Evolutionary conservation across 2,113 vertebrate genomes (phyloP).

Genomic region (Ia io): DNA sequence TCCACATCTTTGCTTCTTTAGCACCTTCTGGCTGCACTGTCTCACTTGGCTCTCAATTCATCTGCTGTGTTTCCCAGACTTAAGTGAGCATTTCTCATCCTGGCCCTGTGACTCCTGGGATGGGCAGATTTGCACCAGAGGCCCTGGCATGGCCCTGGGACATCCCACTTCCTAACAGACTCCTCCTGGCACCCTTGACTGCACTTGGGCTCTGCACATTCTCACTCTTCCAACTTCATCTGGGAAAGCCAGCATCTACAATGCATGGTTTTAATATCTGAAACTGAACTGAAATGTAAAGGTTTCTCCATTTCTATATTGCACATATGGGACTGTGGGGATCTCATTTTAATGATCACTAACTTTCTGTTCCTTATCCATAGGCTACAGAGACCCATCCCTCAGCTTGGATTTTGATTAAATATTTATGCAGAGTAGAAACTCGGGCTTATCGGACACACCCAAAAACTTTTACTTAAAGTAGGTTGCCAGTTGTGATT

Average conservation of each 20-base stretch:
- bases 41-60: background rate
- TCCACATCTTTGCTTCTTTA: background rate
- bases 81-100: background rate
- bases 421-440: background rate
- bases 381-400: background rate
- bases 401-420: background rate
- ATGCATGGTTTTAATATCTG: background rate
- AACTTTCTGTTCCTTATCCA: background rate
- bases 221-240: background rate
- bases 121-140: background rate
- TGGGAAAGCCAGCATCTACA: background rate
- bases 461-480: background rate
- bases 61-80: background rate
- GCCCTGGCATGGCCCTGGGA: background rate
- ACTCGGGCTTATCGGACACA: too few species aligned
- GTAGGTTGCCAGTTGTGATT: background rate
- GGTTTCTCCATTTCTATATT: background rate
- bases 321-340: too few species aligned
- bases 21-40: background rate
- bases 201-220: background rate
- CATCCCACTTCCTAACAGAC: too few species aligned
- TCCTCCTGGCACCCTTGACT: background rate
- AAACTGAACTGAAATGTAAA: background rate
- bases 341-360: background rate
- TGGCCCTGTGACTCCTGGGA: background rate